phyloP scores from a whole-genome alignment of 2,113 vertebrate genomes.

The Azemiops feae region DNA sequence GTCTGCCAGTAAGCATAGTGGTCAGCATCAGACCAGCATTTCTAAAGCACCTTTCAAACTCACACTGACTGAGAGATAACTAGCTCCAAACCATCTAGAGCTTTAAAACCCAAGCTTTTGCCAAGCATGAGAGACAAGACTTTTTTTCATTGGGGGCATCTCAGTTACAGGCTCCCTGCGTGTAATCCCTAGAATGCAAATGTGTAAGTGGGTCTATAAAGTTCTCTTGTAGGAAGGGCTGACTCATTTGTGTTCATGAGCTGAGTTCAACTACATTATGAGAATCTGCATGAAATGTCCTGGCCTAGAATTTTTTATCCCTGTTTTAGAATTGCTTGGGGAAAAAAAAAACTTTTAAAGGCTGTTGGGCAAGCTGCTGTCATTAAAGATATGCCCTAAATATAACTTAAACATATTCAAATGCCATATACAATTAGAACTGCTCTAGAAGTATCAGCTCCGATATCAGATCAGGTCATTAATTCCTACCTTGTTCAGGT shows the following conservation, averaged over 20 bases:
- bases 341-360: neutral
- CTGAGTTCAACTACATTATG: neutral
- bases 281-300: neutral
- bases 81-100: neutral
- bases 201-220: no score
- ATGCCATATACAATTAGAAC: neutral
- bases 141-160: neutral
- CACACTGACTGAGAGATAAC: neutral
- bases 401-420: neutral
- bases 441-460: neutral
- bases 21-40: neutral
- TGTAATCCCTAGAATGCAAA: neutral
- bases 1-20: neutral
- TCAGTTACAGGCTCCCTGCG: neutral
- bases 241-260: neutral
- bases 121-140: neutral
- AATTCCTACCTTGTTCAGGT: neutral
- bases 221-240: neutral
- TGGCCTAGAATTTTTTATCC: neutral
- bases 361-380: neutral
- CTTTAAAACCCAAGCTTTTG: neutral
- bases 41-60: neutral
- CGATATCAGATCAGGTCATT: neutral
- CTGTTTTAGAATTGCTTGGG: neutral
- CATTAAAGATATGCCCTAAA: neutral